A percentile compares a stretch with the other conserved stretches of the same genome.
phyloP scores from a whole-genome alignment of 1,140 invertebrate genomes.

The Achatina immaculata region DNA sequence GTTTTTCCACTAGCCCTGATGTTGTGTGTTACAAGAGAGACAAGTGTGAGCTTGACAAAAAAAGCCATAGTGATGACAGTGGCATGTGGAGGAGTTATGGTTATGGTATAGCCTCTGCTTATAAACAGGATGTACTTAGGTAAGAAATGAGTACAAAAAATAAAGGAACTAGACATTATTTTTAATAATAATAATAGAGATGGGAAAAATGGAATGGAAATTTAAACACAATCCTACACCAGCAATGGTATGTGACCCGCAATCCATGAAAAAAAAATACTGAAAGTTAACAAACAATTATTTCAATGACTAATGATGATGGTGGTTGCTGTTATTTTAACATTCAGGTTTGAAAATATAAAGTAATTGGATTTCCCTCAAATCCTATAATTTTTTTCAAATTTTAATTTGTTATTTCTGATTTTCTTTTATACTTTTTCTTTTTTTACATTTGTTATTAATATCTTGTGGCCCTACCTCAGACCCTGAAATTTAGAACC shows the following conservation, averaged over 20 bases:
- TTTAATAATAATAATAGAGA: not conserved
- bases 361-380: no score
- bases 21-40: not conserved
- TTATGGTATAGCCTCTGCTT: not conserved
- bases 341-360: no score
- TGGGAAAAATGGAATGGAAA: not conserved
- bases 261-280: not conserved
- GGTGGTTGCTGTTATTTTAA: no score
- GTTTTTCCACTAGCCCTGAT: conserved; percentile 22
- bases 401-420: no score
- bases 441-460: no score
- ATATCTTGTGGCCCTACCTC: no score
- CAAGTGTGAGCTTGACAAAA: not conserved
- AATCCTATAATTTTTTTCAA: no score
- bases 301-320: no score
- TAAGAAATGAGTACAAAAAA: conserved; percentile 6
- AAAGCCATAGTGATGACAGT: not conserved
- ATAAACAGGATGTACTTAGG: not conserved
- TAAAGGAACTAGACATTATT: not conserved
- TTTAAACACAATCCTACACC: not conserved
- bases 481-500: no score
- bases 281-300: no score
- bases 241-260: no score
- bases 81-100: conserved; percentile 5
- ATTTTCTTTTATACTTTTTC: no score